phyloP scores from a whole-genome alignment of 2,113 vertebrate species.

The Xiphorhynchus elegans region DNA sequence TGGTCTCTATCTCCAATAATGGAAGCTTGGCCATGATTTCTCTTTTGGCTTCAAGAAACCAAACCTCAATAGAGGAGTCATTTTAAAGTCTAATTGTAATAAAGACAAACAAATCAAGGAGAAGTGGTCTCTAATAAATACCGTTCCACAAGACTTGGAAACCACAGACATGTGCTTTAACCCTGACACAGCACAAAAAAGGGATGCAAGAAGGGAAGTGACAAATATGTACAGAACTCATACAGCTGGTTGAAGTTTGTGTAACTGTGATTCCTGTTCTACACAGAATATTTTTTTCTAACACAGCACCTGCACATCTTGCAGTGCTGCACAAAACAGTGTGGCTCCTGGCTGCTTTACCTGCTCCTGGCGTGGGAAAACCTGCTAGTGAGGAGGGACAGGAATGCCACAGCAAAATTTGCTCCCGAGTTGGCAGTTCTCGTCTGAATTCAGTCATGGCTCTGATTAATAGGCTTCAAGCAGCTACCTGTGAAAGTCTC shows the following conservation, averaged over 20 bases:
- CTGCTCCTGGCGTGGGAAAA: background rate
- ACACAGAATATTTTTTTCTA: background rate
- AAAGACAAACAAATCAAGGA: background rate
- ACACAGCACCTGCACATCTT: no score
- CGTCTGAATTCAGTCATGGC: background rate
- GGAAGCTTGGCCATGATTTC: background rate
- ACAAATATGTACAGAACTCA: background rate
- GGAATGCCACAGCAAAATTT: background rate
- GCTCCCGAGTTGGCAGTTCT: background rate
- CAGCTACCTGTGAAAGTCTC: constrained; percentile 36
- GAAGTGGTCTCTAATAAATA: background rate
- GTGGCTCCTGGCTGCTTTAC: background rate
- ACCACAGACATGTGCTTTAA: background rate
- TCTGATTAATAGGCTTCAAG: background rate
- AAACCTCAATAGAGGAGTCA: background rate
- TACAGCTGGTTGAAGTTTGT: background rate
- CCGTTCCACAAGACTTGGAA: background rate
- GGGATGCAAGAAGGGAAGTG: background rate
- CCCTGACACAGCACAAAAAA: background rate
- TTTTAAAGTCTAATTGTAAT: background rate
- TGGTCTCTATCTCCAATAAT: background rate
- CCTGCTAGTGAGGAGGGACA: background rate
- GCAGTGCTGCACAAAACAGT: background rate
- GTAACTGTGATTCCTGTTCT: background rate
- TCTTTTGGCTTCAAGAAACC: background rate